Base-by-base conservation (phyloP, 2,113 vertebrate genomes). In the Cottus gobio region DNA sequence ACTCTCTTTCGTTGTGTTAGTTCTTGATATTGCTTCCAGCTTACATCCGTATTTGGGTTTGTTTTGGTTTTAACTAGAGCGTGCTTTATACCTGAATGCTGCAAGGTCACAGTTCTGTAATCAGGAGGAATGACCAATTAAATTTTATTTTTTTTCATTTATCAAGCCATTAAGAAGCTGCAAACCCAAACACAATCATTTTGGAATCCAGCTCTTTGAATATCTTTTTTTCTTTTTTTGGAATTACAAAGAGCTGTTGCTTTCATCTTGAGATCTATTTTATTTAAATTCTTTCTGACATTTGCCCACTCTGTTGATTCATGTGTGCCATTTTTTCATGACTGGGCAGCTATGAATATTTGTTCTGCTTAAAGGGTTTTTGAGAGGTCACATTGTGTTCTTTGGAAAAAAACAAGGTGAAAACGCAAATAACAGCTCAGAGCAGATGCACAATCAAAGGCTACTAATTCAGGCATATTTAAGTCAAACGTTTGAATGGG, bases 1-100 rank as follows among this genome's bases (percentile, higher is more conserved):
- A 8, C 26, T 66, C 15, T 56, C 22, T 54, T 44, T 77, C 31
- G 57, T 73, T 71, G 48, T 80, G 62, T 75, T 85, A 77, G 34
- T 66, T 71, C 54, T 65, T 66, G 50, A 22, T 70, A 36, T 31
- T 79, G 61, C 61, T 36, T 66, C 30, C 42, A 24, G 26, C 24
- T 26, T 22, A 50, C 18, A 39, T 76, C 65, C 11, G 22, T 62
- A 65, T 71, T 80, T 83, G 48, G 6, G 60, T 50, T 74, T 72
- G 22, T 64, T 80, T 73, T 75, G 26, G 73, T 72, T 74, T 31
- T 61, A 68, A 70, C 75, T 73, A 16, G n/a, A 30, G 48, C 48
- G 34, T 64, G 48, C 46, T 48, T 76, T 82, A 16, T 50, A 37
- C 20, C 72, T 58, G 61, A 88, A 76, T 4, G 52, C 62, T 36